phyloP scores from a whole-genome alignment of 2,888 invertebrate species.

The Trypoxylon attenuatum region DNA sequence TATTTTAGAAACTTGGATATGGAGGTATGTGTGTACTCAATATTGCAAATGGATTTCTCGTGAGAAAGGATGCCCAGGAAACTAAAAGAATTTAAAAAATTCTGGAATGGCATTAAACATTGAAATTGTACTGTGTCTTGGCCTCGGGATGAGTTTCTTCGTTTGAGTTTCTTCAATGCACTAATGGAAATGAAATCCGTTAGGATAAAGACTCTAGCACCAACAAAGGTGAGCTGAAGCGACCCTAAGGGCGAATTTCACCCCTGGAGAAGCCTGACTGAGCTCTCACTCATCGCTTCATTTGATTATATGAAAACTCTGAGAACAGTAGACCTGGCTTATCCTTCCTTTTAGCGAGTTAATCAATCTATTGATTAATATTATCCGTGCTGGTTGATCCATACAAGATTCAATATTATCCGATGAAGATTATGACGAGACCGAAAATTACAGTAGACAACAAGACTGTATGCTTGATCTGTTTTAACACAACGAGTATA shows the following conservation, averaged over 20 bases:
- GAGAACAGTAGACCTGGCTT: constrained; percentile 16
- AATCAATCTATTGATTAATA: constrained; percentile 52
- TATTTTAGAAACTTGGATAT: no score
- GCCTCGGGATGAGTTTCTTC: constrained; percentile 26
- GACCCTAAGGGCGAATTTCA: constrained; percentile 56
- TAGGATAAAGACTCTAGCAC: constrained; percentile 55
- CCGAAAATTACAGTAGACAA: no score
- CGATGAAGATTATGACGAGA: no score
- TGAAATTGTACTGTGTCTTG: constrained; percentile 28
- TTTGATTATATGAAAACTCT: constrained; percentile 59
- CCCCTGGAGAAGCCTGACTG: constrained; percentile 51
- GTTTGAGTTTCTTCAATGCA: constrained; percentile 55
- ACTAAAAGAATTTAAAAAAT: no score
- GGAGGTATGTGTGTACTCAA: no score
- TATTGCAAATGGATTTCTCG: no score
- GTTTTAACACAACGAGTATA: no score
- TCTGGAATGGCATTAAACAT: no score
- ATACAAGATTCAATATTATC: no score
- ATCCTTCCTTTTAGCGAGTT: constrained; percentile 29
- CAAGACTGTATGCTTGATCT: no score
- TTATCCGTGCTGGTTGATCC: constrained; percentile 36
- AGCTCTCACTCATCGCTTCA: constrained; percentile 47
- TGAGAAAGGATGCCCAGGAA: no score
- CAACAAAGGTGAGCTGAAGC: constrained; percentile 52
- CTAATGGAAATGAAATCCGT: constrained; percentile 67